phyloP scores from a whole-genome alignment of 2,888 invertebrate genomes.

The Tubulanus polymorphus region DNA sequence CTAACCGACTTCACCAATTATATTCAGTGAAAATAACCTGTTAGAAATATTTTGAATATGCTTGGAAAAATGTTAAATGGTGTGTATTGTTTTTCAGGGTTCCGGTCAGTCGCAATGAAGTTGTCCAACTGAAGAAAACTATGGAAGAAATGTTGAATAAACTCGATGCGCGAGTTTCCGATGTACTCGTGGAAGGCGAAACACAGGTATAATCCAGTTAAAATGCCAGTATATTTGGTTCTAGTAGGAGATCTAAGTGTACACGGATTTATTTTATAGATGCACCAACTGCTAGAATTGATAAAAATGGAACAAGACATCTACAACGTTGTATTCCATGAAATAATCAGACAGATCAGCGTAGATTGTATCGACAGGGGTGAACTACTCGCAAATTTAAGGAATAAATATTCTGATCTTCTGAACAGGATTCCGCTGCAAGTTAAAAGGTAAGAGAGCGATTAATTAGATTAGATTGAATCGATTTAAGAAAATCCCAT shows the following conservation, averaged over 20 bases:
- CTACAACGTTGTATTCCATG: slow-evolving; percentile 53
- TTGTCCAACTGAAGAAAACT: slow-evolving; percentile 46
- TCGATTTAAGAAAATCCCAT: too few relatives aligned
- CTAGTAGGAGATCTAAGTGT: neutral
- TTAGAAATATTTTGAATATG: too few relatives aligned
- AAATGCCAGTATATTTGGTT: neutral
- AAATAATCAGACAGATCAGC: slow-evolving; percentile 51
- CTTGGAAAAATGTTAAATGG: too few relatives aligned
- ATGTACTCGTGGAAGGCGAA: slow-evolving; percentile 30
- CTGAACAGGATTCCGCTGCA: slow-evolving; percentile 50
- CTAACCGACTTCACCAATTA: too few relatives aligned
- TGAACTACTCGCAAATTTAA: slow-evolving; percentile 44
- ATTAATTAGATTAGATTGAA: neutral
- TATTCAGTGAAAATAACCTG: too few relatives aligned
- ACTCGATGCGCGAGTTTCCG: slow-evolving; percentile 44
- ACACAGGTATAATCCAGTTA: slow-evolving; percentile 45
- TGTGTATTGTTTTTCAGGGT: slow-evolving; percentile 46
- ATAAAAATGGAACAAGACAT: slow-evolving; percentile 54
- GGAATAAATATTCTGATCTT: slow-evolving; percentile 45
- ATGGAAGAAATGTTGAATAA: slow-evolving; percentile 47
- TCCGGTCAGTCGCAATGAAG: slow-evolving; percentile 49
- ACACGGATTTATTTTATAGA: slow-evolving; percentile 28
- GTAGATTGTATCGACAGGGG: slow-evolving; percentile 53
- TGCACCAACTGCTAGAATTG: slow-evolving; percentile 51
- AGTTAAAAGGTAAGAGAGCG: slow-evolving; percentile 38